Evolutionary conservation across 2,888 invertebrate genomes (phyloP).

Genomic region (Clepsis dumicolana): DNA sequence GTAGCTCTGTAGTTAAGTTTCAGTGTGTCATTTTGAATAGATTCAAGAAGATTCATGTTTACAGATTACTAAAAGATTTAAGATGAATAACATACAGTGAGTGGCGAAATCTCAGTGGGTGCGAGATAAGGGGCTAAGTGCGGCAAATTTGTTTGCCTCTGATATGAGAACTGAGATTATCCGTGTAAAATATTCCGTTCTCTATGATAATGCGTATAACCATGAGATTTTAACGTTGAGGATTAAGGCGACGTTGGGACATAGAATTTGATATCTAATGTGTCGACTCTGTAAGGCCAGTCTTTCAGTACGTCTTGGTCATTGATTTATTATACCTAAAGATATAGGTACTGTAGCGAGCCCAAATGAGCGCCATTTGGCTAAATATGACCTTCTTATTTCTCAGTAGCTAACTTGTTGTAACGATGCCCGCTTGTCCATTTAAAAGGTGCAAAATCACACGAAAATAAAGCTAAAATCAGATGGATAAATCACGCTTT

Average conservation of each 20-base stretch:
- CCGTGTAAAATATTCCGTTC: conserved; percentile 72
- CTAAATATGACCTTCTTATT: no score
- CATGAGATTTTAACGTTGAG: conserved; percentile 42
- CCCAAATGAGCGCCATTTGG: no score
- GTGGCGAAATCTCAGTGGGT: conserved; percentile 38
- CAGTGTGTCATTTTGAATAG: not conserved
- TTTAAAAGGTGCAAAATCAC: no score
- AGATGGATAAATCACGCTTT: no score
- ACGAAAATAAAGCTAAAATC: no score
- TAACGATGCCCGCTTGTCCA: no score
- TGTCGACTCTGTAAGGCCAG: not conserved
- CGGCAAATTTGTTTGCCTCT: conserved; percentile 74
- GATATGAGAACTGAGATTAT: conserved; percentile 79
- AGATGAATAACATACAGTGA: conserved; percentile 5
- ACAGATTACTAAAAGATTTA: not conserved
- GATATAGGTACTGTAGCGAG: no score
- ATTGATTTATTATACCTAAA: no score
- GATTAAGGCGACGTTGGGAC: conserved; percentile 41
- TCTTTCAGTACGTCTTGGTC: no score
- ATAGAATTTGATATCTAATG: not conserved
- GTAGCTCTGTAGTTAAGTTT: no score
- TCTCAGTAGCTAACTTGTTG: no score
- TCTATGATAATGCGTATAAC: conserved; percentile 47
- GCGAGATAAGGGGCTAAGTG: conserved; percentile 49
- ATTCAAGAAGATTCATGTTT: not conserved